Evolutionary conservation across 2,888 invertebrate species (phyloP).

Genomic region (Myathropa florea): DNA sequence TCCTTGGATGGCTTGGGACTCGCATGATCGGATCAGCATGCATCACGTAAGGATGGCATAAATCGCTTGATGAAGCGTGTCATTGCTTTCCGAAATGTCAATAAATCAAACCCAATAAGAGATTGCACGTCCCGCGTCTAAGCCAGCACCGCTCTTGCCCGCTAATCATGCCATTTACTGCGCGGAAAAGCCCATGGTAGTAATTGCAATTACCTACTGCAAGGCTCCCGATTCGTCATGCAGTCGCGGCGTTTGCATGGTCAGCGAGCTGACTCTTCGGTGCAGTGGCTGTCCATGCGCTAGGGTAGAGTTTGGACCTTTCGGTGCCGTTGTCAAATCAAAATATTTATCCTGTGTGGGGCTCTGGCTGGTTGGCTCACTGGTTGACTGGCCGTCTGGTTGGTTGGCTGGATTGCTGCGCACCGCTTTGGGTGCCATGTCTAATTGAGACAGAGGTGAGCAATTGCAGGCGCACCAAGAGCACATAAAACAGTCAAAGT

Average conservation of each 20-base stretch:
- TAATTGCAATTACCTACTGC: conserved; percentile 71
- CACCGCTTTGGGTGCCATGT: conserved; percentile 47
- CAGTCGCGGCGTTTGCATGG: conserved; percentile 34
- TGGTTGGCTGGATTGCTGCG: conserved; percentile 28
- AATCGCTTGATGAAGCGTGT: conserved; percentile 69
- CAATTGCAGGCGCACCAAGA: conserved; percentile 47
- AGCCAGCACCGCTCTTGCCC: conserved; percentile 3
- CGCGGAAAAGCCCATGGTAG: conserved; percentile 64
- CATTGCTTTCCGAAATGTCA: conserved; percentile 70
- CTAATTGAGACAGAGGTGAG: conserved; percentile 65
- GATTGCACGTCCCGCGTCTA: conserved; percentile 49
- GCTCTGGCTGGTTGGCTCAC: not conserved
- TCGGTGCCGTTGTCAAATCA: conserved; percentile 61
- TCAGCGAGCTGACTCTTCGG: not conserved
- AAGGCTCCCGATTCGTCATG: conserved; percentile 63
- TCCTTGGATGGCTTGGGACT: not conserved
- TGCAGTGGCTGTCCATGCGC: not conserved
- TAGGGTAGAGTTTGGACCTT: conserved; percentile 10
- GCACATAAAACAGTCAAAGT: conserved; percentile 71
- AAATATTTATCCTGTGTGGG: conserved; percentile 66
- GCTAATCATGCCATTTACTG: conserved; percentile 65
- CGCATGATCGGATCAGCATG: no score
- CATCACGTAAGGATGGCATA: conserved; percentile 44
- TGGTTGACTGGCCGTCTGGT: no score
- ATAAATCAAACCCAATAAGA: conserved; percentile 70